These are phyloP conservation scores for Caerostris darwini DNA, from an alignment of 1,140 invertebrate species.

Conservation along the genomic window DNA sequence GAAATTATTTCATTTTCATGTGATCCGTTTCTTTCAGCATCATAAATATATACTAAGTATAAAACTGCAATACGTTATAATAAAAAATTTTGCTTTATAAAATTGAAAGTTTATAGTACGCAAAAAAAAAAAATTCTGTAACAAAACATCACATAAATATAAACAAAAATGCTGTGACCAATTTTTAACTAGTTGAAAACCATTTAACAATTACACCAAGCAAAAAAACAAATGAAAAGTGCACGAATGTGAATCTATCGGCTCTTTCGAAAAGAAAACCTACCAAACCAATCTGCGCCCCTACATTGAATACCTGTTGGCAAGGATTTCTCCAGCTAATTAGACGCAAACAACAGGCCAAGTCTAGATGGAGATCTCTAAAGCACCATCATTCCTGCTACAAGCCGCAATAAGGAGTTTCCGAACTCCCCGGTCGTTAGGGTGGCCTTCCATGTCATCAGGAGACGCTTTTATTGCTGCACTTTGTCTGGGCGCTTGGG, in stretches of 20 bases:
- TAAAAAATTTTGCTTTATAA: too few relatives aligned
- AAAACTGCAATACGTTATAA: too few relatives aligned
- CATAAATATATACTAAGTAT: too few relatives aligned
- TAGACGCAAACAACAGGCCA: background rate
- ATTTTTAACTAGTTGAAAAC: background rate
- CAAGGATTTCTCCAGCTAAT: background rate
- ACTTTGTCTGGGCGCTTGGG: background rate
- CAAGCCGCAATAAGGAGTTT: background rate
- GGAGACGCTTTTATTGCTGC: background rate
- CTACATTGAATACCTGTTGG: conserved; percentile 4
- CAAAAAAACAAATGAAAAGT: background rate
- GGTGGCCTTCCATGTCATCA: background rate
- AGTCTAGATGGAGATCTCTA: background rate
- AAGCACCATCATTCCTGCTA: conserved; percentile 1
- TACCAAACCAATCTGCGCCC: background rate
- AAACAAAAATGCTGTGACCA: too few relatives aligned
- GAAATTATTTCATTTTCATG: too few relatives aligned
- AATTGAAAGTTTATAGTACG: too few relatives aligned
- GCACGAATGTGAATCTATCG: background rate
- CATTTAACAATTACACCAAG: background rate
- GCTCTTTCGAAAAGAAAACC: background rate
- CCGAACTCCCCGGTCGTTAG: background rate
- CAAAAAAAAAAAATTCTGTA: too few relatives aligned
- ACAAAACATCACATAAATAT: too few relatives aligned
- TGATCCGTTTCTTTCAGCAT: too few relatives aligned